A percentile compares a stretch with the other conserved stretches of the same genome.
Evolutionary conservation across 2,113 vertebrate genomes (phyloP).

Genomic region (Pungitius pungitius): DNA sequence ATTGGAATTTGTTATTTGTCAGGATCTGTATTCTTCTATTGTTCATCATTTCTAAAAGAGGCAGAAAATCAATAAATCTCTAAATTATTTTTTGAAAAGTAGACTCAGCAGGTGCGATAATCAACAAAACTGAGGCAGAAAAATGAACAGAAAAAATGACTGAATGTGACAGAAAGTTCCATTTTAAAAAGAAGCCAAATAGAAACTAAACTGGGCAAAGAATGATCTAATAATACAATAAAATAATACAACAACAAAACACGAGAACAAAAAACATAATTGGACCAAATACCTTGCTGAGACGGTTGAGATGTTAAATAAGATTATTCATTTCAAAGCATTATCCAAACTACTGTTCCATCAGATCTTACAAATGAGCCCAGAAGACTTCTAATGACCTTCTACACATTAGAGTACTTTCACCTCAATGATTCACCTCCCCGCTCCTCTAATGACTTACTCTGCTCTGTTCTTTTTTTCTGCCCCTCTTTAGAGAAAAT

Average conservation of each 20-base stretch:
- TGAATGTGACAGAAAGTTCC: constrained; percentile 11
- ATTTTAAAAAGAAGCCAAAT: not conserved
- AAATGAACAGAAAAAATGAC: too few relatives aligned
- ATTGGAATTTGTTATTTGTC: not conserved
- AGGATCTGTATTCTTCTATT: not conserved
- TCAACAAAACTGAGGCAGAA: too few relatives aligned
- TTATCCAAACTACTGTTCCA: not conserved
- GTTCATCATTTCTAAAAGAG: constrained; percentile 4
- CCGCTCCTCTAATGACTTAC: not conserved
- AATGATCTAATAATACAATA: not conserved
- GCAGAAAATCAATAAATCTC: not conserved
- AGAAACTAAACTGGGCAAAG: not conserved
- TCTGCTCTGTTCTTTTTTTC: not conserved
- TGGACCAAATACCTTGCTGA: not conserved
- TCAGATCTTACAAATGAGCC: constrained; percentile 16
- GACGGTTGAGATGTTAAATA: not conserved
- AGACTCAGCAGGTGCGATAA: not conserved
- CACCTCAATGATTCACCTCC: not conserved
- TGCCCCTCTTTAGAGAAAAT: not conserved
- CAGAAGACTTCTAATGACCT: constrained; percentile 9
- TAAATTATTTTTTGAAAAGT: not conserved
- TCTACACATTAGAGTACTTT: not conserved
- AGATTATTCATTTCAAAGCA: not conserved
- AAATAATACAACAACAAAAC: not conserved
- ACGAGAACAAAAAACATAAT: not conserved